phyloP scores from a whole-genome alignment of 1,140 invertebrate genomes.

The Nasonia giraulti region DNA sequence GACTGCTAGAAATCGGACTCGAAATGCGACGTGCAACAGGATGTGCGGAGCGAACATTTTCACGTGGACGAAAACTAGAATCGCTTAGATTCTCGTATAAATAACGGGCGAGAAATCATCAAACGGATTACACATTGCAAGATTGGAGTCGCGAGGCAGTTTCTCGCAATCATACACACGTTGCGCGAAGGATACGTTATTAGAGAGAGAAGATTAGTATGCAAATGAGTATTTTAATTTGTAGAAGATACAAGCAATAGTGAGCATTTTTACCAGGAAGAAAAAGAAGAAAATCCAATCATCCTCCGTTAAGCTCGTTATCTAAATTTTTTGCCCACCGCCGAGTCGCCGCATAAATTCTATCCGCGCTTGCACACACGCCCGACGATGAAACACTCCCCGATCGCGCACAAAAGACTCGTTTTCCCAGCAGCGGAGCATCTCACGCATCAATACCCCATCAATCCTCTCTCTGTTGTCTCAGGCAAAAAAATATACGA shows the following conservation, averaged over 20 bases:
- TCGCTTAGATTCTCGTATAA: conserved; percentile 11
- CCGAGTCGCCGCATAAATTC: background rate
- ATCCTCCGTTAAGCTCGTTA: background rate
- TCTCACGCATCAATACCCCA: background rate
- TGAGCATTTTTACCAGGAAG: background rate
- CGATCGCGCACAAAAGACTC: background rate
- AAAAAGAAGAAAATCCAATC: background rate
- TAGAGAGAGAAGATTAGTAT: background rate
- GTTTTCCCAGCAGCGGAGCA: background rate
- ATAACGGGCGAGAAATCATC: conserved; percentile 24
- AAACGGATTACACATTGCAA: background rate
- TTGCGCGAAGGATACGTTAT: background rate
- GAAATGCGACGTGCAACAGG: too few relatives aligned
- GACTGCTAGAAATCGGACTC: too few relatives aligned
- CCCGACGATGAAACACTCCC: background rate
- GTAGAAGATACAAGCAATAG: background rate
- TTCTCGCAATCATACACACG: conserved; percentile 5
- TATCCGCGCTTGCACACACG: background rate
- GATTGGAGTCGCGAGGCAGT: conserved; percentile 10
- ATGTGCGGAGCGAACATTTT: background rate
- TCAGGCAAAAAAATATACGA: background rate
- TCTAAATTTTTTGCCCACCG: background rate
- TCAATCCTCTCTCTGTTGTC: background rate
- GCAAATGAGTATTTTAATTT: conserved; percentile 27
- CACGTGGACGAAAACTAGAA: background rate